Evolutionary conservation across 2,113 vertebrate species (phyloP).

Genomic region (Paralichthys olivaceus): DNA sequence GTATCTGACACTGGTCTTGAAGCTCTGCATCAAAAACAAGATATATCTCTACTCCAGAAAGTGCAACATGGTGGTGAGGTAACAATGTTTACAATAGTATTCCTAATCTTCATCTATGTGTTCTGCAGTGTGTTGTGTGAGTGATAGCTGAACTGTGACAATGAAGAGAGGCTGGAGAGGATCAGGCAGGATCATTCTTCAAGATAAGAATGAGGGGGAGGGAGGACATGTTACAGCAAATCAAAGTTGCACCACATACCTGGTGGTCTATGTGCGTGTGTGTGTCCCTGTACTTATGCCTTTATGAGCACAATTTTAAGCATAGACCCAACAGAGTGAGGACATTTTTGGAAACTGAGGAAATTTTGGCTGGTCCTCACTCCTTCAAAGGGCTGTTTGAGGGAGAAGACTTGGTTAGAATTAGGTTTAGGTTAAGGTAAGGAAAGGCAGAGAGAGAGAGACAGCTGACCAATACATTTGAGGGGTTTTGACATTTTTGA

Average conservation of each 20-base stretch:
- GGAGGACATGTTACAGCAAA: constrained; percentile 58
- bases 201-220: constrained; percentile 39
- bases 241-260: constrained; percentile 35
- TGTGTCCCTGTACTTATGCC: background rate
- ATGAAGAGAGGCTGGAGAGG: background rate
- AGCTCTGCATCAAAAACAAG: background rate
- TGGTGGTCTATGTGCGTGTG: background rate
- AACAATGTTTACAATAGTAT: background rate
- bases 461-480: too few relatives aligned
- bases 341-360: too few relatives aligned
- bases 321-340: too few relatives aligned
- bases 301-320: too few relatives aligned
- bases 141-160: constrained; percentile 10
- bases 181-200: background rate
- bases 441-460: too few relatives aligned
- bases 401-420: background rate
- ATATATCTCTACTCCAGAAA: background rate
- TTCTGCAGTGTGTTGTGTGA: too few relatives aligned
- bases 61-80: background rate
- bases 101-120: constrained; percentile 5
- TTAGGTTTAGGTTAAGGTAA: too few relatives aligned
- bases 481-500: too few relatives aligned
- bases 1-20: background rate
- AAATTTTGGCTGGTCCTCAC: too few relatives aligned
- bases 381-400: too few relatives aligned